phyloP scores from a whole-genome alignment of 2,113 vertebrate species.

The Phaethon lepturus region DNA sequence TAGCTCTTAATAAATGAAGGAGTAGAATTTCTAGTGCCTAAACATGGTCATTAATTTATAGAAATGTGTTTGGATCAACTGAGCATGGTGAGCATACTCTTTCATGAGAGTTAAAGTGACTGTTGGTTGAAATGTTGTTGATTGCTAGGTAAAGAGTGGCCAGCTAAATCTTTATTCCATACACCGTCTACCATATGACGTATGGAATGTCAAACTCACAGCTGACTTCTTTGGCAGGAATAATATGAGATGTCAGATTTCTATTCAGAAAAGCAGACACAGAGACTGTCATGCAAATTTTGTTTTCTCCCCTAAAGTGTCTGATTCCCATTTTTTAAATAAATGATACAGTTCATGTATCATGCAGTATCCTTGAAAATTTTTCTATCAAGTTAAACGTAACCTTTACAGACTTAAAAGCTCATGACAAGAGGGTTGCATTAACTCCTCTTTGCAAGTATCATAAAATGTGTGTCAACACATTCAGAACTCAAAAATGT shows the following conservation, averaged over 20 bases:
- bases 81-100: fast-evolving
- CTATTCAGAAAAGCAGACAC: not conserved
- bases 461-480: not conserved
- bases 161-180: not conserved
- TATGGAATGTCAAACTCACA: not conserved
- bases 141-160: not conserved
- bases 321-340: not conserved
- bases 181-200: fast-evolving
- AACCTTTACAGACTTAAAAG: not conserved
- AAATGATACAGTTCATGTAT: not conserved
- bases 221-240: not conserved
- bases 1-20: not conserved
- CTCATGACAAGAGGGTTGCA: not conserved
- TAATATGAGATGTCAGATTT: not conserved
- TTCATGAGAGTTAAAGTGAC: not conserved
- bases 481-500: not conserved
- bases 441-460: not conserved
- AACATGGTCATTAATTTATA: not conserved
- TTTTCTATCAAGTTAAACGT: not conserved
- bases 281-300: not conserved
- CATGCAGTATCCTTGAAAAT: not conserved
- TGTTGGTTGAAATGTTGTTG: not conserved
- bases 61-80: not conserved
- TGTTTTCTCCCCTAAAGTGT: not conserved
- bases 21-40: not conserved